Evolutionary conservation across 2,888 invertebrate genomes (phyloP).

Genomic region (Invenusta paracnida): DNA sequence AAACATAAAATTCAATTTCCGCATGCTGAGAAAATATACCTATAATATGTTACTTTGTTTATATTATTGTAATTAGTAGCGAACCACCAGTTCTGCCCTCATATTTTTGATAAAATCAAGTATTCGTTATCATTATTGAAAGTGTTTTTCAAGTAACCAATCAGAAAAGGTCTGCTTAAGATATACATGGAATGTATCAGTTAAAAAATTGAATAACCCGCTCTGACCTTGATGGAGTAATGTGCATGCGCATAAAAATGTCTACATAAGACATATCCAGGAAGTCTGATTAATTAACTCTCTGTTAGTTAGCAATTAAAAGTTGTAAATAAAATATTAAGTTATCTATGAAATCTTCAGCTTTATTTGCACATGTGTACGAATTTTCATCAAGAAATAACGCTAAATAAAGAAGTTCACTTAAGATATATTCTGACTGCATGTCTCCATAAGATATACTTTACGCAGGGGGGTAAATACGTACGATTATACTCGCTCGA

Average conservation of each 20-base stretch:
- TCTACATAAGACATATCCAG: not conserved
- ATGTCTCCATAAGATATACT: constrained; percentile 25
- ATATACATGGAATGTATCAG: not conserved
- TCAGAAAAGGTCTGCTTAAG: constrained; percentile 17
- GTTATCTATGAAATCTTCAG: not conserved
- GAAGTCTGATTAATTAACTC: not conserved
- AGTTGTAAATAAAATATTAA: not conserved
- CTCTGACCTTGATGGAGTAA: constrained; percentile 16
- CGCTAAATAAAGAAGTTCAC: not conserved
- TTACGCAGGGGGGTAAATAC: not conserved
- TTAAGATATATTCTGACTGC: constrained; percentile 23
- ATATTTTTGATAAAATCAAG: too few relatives aligned
- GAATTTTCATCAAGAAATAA: not conserved
- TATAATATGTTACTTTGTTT: too few relatives aligned
- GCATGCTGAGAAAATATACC: not conserved
- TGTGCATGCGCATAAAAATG: constrained; percentile 10
- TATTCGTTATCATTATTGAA: too few relatives aligned
- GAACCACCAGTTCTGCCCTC: too few relatives aligned
- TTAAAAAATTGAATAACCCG: constrained; percentile 4
- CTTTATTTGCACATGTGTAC: not conserved
- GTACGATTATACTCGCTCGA: too few relatives aligned
- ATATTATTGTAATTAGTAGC: too few relatives aligned
- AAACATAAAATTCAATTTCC: too few relatives aligned
- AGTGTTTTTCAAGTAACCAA: constrained; percentile 11
- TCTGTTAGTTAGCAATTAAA: not conserved